phyloP scores from a whole-genome alignment of 2,113 vertebrate species.

The Erinaceus europaeus region DNA sequence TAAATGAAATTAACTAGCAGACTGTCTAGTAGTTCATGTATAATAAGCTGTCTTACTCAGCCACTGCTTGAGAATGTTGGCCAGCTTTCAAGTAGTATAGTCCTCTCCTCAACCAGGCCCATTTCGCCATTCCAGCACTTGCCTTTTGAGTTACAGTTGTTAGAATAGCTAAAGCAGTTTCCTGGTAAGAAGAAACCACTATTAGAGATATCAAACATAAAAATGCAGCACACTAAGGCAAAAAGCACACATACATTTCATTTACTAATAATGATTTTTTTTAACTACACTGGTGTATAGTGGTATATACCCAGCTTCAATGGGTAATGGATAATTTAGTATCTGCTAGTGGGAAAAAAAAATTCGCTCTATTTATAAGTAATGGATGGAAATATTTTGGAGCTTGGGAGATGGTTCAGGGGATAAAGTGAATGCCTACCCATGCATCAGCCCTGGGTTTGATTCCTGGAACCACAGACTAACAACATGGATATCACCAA shows the following conservation, averaged over 20 bases:
- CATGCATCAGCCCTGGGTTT: no score
- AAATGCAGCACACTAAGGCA: neutral
- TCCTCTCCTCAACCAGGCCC: conserved; percentile 96
- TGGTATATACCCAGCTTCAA: neutral
- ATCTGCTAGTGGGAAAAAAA: conserved; percentile 29
- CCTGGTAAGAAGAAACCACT: conserved; percentile 79
- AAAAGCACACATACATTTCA: conserved; percentile 8
- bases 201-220: conserved; percentile 33
- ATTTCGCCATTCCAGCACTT: conserved; percentile 91
- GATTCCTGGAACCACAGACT: no score
- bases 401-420: no score
- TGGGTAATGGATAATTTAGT: neutral
- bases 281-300: neutral
- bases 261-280: conserved; percentile 10
- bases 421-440: no score
- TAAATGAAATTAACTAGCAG: neutral
- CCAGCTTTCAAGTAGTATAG: conserved; percentile 91
- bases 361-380: neutral
- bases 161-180: conserved; percentile 88
- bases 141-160: conserved; percentile 89
- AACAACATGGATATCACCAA: no score
- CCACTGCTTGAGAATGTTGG: conserved; percentile 88
- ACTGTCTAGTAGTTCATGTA: neutral
- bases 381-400: conserved; percentile 18
- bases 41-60: conserved; percentile 87